Evolutionary conservation across 2,888 invertebrate species (phyloP), one percentile per base, ranked within the genome.

Genomic region (Penaeus monodon): DNA sequence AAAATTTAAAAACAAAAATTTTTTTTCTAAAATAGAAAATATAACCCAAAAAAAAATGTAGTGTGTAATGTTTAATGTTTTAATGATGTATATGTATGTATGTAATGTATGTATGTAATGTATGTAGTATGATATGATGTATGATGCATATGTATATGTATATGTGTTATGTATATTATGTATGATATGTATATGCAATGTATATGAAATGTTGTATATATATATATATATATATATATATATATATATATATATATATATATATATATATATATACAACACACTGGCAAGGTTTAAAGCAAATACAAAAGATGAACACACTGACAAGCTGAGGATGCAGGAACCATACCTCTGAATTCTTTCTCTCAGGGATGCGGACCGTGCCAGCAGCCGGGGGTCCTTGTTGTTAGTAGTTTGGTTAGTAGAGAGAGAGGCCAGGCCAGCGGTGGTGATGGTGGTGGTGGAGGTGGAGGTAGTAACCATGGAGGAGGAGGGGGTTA

Each of bases 281-380:
- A 4, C 22, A n/a, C 17, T n/a, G 8, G 38, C 33, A 73, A 57
- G 81, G 73, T 63, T 57, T 70, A 33, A 74, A 82, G 74, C 66
- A 24, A 49, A 24, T 14, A 57, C 17, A 17, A 17, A 57, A 76
- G 63, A 64, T 38, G 74, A 74, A 82, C 57, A 57, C 24, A 82
- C 33, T 38, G 82, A 74, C 63, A 85, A 85, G 85, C 85, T 27
- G 57, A 64, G 73, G 80, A 85, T 85, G 84, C 85, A 85, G 73
- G 84, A 85, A 84, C 81, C 89, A 81, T 89, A 89, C 89, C 89
- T 89, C 84, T 89, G 86, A 73, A 89, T 86, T 80, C 89, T 80
- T 78, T 86, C 89, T 89, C 85, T 89, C 81, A 89, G 89, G 76
- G 89, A 89, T 66, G 84, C 84, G 80, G 89, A 89, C 77, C 89